Conservation (phyloP, 2,797 vertebrate genomes). For the Tiaroga cobitis region DNA sequence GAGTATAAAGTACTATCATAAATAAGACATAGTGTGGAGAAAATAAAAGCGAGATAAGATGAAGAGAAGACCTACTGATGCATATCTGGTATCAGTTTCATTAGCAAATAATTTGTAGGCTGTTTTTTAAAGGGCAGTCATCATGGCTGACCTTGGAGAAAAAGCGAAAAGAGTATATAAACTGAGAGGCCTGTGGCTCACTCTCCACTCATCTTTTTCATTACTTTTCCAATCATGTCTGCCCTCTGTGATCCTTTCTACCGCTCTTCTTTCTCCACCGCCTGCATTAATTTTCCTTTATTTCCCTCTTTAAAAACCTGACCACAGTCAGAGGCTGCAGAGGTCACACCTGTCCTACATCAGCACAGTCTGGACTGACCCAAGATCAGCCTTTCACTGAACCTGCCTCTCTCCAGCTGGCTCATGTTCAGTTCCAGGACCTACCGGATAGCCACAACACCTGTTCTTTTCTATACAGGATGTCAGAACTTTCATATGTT, state of each 20-base stretch:
- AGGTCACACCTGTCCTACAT: neutral
- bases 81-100: constrained; percentile 26
- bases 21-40: constrained; percentile 33
- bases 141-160: constrained; percentile 44
- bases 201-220: neutral
- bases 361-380: constrained; percentile 28
- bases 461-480: constrained; percentile 26
- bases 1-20: constrained; percentile 12
- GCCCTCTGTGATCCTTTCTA: neutral
- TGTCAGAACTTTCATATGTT: constrained; percentile 23
- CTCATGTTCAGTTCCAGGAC: constrained; percentile 43
- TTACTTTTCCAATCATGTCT: constrained; percentile 2
- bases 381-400: constrained; percentile 29
- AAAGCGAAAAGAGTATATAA: neutral
- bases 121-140: constrained; percentile 16
- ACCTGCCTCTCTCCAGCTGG: constrained; percentile 42
- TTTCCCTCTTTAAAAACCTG: constrained; percentile 8
- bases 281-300: neutral
- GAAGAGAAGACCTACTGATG: neutral
- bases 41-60: constrained; percentile 2
- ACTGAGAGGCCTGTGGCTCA: neutral
- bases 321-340: constrained; percentile 16
- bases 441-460: constrained; percentile 19
- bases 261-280: neutral
- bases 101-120: constrained; percentile 24